Conservation (phyloP, 2,888 invertebrate genomes). For the Megamerina dolium region DNA sequence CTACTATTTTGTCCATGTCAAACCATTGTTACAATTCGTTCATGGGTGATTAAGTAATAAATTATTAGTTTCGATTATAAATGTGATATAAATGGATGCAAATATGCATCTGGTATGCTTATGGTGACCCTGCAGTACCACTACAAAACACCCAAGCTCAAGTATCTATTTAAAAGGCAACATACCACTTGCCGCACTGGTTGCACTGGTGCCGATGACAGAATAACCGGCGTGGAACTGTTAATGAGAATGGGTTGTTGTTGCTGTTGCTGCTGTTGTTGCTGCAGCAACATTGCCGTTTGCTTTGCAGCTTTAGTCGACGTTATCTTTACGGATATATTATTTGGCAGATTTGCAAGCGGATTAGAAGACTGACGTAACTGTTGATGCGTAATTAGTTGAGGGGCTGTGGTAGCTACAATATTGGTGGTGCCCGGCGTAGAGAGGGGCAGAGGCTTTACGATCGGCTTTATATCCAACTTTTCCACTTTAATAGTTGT, state of each 20-base stretch:
- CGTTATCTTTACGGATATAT: constrained; percentile 46
- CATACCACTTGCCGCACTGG: constrained; percentile 29
- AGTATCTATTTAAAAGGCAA: not conserved
- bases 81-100: no score
- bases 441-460: constrained; percentile 19
- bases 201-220: constrained; percentile 38
- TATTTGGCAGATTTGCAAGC: constrained; percentile 44
- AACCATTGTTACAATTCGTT: no score
- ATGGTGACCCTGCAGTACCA: no score
- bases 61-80: no score
- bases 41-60: no score
- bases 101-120: no score
- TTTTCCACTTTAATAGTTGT: constrained; percentile 44
- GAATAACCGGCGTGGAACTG: constrained; percentile 43
- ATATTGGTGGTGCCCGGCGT: constrained; percentile 24
- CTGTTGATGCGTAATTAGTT: constrained; percentile 29
- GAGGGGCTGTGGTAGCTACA: constrained; percentile 22
- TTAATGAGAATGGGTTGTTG: constrained; percentile 42
- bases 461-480: constrained; percentile 40
- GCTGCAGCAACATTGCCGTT: constrained; percentile 19
- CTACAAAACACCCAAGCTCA: not conserved
- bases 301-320: constrained; percentile 38
- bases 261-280: constrained; percentile 26
- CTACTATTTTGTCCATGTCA: no score
- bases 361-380: constrained; percentile 35